A percentile compares a stretch with the other conserved stretches of the same genome.
phyloP scores from a whole-genome alignment of 1,140 invertebrate genomes.

The Zaprionus taronus region DNA sequence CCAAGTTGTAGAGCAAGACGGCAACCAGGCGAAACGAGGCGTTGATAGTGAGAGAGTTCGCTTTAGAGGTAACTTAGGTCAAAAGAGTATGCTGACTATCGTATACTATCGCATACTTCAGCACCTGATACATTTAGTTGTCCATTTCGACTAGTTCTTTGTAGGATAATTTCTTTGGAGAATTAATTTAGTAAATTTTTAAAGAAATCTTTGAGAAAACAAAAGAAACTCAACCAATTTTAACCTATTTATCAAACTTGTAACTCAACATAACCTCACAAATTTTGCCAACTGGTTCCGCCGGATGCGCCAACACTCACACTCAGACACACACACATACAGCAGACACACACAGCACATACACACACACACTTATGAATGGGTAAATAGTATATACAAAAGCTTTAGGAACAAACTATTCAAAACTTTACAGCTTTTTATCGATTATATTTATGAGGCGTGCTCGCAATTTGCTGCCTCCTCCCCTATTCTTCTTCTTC shows the following conservation, averaged over 20 bases:
- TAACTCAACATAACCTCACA: neutral
- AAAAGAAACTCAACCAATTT: neutral
- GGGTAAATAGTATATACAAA: conserved; percentile 61
- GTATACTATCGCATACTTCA: neutral
- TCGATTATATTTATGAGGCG: conserved; percentile 36
- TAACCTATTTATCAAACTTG: neutral
- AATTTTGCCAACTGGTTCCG: neutral
- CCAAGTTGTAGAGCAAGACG: conserved; percentile 11
- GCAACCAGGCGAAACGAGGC: neutral
- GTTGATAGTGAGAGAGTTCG: neutral
- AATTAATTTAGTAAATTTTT: too few species aligned
- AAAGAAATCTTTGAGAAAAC: too few species aligned
- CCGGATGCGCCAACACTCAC: neutral
- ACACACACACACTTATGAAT: conserved; percentile 1
- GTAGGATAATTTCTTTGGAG: too few species aligned
- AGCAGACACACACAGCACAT: neutral
- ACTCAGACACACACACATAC: neutral
- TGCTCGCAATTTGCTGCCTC: neutral
- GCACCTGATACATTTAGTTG: too few species aligned
- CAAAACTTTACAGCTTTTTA: conserved; percentile 60
- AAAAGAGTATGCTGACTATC: neutral
- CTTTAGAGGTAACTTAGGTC: neutral
- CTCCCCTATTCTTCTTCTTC: neutral
- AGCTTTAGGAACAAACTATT: conserved; percentile 74
- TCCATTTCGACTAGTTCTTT: too few species aligned